Base-by-base conservation (phyloP, 1,140 invertebrate species). In the Drosophila ficusphila region DNA sequence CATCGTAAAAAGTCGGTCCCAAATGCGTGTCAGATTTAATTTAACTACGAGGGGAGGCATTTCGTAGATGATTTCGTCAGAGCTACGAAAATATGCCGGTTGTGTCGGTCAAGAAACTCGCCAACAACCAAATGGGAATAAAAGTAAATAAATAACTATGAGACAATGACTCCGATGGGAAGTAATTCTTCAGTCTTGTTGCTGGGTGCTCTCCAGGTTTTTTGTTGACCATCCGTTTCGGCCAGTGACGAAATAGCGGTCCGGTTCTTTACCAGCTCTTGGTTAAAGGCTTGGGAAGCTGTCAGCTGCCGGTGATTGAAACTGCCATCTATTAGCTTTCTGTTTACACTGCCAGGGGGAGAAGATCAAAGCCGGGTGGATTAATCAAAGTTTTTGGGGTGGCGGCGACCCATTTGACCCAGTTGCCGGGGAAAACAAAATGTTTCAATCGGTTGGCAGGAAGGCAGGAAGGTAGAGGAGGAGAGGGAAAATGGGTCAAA, bases 1-100 rank as follows among this genome's bases (percentile, higher is more conserved):
- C 48, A 44, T 64, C 76, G 44, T 72, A 65, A 76, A 42, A 61
- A 61, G 7, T 31, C 36, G 33, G 47, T n/a, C 41, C 75, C 39
- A 61, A 58, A 83, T 83, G 60, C 71, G 76, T 76, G 58, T 76
- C 64, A 62, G 42, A 74, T 56, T 82, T 71, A 77, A 70, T 81
- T 67, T 75, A 77, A 67, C 79, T 73, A 47, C 65, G 19, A 57
- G 39, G 14, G 38, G 39, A 36, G 42, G 23, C n/a, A 27, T n/a
- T n/a, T n/a, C n/a, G n/a, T 16, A 46, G 14, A 36, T 38, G 68
- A 52, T 74, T 68, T 86, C 81, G 81, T 86, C 81, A 86, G 74
- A 67, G 76, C 25, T 48, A 49, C 77, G 42, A 88, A 81, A 88
- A 88, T 67, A 65, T 65, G 52, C 52, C 48, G 53, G 56, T 49